Evolutionary conservation across 2,797 vertebrate species (phyloP), one percentile per base, ranked within the genome.

Genomic region (Siniperca undulata): DNA sequence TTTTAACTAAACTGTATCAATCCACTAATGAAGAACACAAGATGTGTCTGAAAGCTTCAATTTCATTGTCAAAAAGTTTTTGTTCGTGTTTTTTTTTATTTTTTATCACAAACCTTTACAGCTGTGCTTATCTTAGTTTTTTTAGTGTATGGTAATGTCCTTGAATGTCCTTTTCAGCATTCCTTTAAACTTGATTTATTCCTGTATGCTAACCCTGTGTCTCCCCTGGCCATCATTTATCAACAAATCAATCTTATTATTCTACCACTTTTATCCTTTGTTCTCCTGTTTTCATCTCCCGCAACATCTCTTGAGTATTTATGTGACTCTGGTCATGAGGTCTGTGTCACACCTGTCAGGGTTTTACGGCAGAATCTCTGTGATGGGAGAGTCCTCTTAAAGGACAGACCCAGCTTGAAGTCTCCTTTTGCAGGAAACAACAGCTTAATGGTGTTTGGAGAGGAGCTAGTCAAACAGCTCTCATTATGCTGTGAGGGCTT

Each of bases 401-500:
- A 88, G 55, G 59, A 82, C 61, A 20, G 62, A 52, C 70, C 72
- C 80, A 77, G 85, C 81, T 80, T 88, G 80, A 87, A 50, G 53
- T 83, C 81, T 87, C 65, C 53, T 84, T 86, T 78, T 67, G 79
- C 80, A 85, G 86, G 82, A 94, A 91, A 84, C 82, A 83, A 84
- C 84, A 77, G 59, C 70, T 90, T 88, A 89, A 91, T 72, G 70
- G 78, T 83, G 81, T 92, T 92, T 93, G 83, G 69, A 88, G 82
- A 90, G 86, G 70, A 76, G 58, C 84, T 64, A 55, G 78, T 87
- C 79, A 91, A 91, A 93, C 74, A 78, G 70, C 74, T 84, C 81
- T 83, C 80, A 78, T 83, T 84, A 62, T 64, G 58, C 84, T 83
- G 79, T 10, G 75, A 90, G 56, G 68, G 68, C 78, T 91, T 91